A percentile compares a stretch with the other conserved stretches of the same genome.
These are phyloP conservation scores for Triplophysa yarkandensis DNA, from an alignment of 2,797 vertebrate genomes.

Conservation along the genomic window DNA sequence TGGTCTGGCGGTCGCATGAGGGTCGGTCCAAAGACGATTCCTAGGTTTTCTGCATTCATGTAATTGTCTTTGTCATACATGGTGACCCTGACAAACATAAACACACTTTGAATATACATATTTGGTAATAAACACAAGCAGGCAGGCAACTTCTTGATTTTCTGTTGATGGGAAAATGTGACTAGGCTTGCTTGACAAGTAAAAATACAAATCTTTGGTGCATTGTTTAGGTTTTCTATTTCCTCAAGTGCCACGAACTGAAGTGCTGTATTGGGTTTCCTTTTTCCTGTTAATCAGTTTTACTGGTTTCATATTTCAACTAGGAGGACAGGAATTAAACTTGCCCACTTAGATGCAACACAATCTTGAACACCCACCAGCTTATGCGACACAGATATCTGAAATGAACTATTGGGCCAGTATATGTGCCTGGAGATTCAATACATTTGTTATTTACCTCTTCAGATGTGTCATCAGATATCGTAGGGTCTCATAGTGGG, in stretches of 20 bases:
- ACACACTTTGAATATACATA: neutral
- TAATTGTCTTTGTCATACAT: slow-evolving; percentile 95
- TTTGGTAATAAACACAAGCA: neutral
- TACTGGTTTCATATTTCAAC: slow-evolving; percentile 24
- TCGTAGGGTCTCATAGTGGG: slow-evolving; percentile 94
- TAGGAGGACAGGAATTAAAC: slow-evolving; percentile 26
- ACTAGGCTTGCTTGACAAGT: slow-evolving; percentile 20
- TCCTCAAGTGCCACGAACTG: neutral
- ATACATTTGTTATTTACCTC: slow-evolving; percentile 74
- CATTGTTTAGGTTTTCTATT: slow-evolving; percentile 1
- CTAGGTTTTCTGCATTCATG: slow-evolving; percentile 97
- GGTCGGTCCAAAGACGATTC: slow-evolving; percentile 96
- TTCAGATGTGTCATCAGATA: slow-evolving; percentile 83
- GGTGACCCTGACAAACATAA: slow-evolving; percentile 82
- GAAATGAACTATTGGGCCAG: neutral
- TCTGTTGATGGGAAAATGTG: slow-evolving; percentile 12
- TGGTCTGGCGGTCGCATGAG: slow-evolving; percentile 96
- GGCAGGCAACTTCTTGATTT: neutral
- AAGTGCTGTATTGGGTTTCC: slow-evolving; percentile 17
- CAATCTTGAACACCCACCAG: slow-evolving; percentile 15
- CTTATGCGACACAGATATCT: neutral
- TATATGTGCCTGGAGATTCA: slow-evolving; percentile 81
- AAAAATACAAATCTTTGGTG: neutral
- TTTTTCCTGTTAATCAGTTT: slow-evolving; percentile 9
- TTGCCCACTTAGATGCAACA: neutral